Conservation (phyloP, 1,140 invertebrate species). For the Zaprionus ornatus region DNA sequence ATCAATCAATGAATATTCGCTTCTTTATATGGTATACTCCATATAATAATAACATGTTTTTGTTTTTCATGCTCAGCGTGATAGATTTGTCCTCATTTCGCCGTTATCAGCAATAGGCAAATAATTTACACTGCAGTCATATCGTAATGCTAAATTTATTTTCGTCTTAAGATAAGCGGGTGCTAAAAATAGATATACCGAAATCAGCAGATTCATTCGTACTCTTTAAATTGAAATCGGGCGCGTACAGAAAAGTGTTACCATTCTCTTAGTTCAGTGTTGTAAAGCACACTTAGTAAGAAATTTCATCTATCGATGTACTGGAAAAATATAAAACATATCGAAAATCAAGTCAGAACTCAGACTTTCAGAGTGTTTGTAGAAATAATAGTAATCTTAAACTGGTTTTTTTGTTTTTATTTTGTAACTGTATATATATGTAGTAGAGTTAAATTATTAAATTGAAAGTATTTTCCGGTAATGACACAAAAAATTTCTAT, state of each 20-base stretch:
- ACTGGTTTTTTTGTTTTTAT: neutral
- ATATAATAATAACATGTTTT: neutral
- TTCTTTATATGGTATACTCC: neutral
- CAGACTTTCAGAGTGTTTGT: neutral
- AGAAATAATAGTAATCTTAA: neutral
- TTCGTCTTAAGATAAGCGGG: conserved; percentile 15
- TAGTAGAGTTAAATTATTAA: neutral
- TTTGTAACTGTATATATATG: neutral
- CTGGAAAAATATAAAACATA: neutral
- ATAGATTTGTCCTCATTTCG: conserved; percentile 20
- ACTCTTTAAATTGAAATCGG: neutral
- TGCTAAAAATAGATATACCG: conserved; percentile 8
- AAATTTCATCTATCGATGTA: neutral
- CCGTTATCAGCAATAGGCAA: conserved; percentile 19
- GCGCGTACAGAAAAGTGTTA: neutral
- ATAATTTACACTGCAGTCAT: conserved; percentile 9
- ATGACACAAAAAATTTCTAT: neutral
- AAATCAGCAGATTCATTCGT: neutral
- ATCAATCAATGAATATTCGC: neutral
- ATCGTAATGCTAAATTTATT: conserved; percentile 30
- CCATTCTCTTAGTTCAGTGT: neutral
- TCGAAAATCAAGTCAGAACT: conserved; percentile 5
- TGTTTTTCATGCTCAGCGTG: neutral
- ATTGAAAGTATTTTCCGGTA: neutral
- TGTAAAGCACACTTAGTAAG: neutral